Percentiles rank a stretch among this genome's conserved stretches.
Conservation (phyloP, 2,797 vertebrate species). For the Rhadinocentrus ornatus region DNA sequence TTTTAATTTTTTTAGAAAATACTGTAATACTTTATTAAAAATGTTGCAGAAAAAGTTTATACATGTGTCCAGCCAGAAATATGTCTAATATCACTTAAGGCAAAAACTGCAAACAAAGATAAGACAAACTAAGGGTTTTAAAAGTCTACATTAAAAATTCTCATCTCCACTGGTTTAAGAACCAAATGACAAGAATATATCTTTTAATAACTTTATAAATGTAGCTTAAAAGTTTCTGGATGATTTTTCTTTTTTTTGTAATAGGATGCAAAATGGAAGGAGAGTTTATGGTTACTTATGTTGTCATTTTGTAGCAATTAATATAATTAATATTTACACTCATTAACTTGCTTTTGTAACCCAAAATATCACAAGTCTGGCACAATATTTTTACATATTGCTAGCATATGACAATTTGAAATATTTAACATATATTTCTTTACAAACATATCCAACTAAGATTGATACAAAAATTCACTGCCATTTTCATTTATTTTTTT, state of each 20-base stretch:
- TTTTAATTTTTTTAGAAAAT: constrained; percentile 94
- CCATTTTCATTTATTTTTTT: constrained; percentile 48
- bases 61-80: constrained; percentile 98
- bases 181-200: constrained; percentile 87
- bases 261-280: constrained; percentile 83
- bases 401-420: constrained; percentile 92
- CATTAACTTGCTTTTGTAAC: constrained; percentile 90
- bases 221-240: constrained; percentile 76
- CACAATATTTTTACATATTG: constrained; percentile 92
- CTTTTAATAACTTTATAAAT: constrained; percentile 84
- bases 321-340: constrained; percentile 88
- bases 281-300: constrained; percentile 74
- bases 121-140: constrained; percentile 84
- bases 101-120: constrained; percentile 92
- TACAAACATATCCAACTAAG: constrained; percentile 89
- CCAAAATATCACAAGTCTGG: constrained; percentile 91
- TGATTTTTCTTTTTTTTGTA: constrained; percentile 64
- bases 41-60: constrained; percentile 97
- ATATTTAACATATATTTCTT: constrained; percentile 91
- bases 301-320: constrained; percentile 80
- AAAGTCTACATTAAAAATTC: constrained; percentile 85
- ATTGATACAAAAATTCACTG: constrained; percentile 77
- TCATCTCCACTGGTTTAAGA: constrained; percentile 84
- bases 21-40: constrained; percentile 99
- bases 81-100: constrained; percentile 96